Conservation (phyloP, 2,797 vertebrate species). For the Gila robusta region DNA sequence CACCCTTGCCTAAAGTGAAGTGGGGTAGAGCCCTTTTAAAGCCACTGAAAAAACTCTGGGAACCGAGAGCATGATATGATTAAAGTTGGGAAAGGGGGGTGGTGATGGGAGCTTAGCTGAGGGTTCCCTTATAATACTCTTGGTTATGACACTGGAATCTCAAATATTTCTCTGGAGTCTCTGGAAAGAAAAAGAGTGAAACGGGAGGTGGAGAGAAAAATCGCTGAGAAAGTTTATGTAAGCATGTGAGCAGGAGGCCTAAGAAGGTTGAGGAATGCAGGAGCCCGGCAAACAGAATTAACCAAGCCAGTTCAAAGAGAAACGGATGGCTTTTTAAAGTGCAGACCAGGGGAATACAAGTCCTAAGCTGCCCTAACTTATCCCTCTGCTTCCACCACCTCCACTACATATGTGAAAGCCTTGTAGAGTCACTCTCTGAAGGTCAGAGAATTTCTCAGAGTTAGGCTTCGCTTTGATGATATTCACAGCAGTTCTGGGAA, state of each 20-base stretch:
- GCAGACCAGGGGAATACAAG: constrained; percentile 43
- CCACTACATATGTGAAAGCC: constrained; percentile 24
- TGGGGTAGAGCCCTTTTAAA: constrained; percentile 36
- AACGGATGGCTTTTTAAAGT: constrained; percentile 57
- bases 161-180: constrained; percentile 77
- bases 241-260: constrained; percentile 79
- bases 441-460: constrained; percentile 41
- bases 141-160: constrained; percentile 76
- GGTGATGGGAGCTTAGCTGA: constrained; percentile 67
- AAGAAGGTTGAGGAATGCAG: constrained; percentile 81
- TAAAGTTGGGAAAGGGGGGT: constrained; percentile 61
- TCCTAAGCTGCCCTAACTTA: constrained; percentile 39
- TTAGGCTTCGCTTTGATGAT: constrained; percentile 39
- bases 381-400: constrained; percentile 28
- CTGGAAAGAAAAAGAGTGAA: constrained; percentile 61
- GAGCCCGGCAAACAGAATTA: constrained; percentile 71
- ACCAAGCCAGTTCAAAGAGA: constrained; percentile 75
- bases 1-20: constrained; percentile 12
- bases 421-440: constrained; percentile 35
- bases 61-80: constrained; percentile 68
- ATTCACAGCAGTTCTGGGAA: constrained; percentile 10
- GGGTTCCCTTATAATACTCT: constrained; percentile 68
- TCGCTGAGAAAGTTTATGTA: constrained; percentile 79
- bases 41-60: constrained; percentile 64
- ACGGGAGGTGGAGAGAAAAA: constrained; percentile 44